Base-by-base conservation (phyloP, 2,888 invertebrate species). In the Brenthis hecate region DNA sequence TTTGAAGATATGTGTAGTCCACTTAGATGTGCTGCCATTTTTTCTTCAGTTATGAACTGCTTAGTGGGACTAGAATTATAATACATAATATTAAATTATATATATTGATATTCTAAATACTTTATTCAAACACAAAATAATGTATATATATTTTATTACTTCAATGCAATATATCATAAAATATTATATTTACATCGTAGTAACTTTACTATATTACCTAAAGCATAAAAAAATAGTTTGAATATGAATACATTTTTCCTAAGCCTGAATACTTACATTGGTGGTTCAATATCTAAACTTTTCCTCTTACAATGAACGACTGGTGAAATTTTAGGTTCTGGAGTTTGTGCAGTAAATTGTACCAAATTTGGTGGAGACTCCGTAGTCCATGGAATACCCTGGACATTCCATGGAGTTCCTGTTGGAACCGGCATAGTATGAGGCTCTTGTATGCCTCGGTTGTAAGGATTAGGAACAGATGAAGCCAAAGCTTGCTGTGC, bases 41-140 rank as follows among this genome's bases (percentile, higher is more conserved):
- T 96, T 80, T 97, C 97, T 83, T 97, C 97, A 0, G 96, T 96
- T 73, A 97, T 96, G 54, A 95, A 93, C 81, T 96, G 96, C 81
- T 97, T 97, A 8, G 93, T 81, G 57, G 95, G 94, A 19, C 94
- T 94, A 82, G 16, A 51, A 65, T 56, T 43, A 53, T 14, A 53
- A 43, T 19, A 6, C n/a, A 53, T 19, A 32, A 50, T 51, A 14
- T n/a, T 48, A 13, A 16, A 6, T 11, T 1, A n/a, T 19, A 48
- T 28, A 57, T 50, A 19, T 32, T 43, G 48, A 32, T 13, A 13
- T 50, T 58, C 16, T 43, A 55, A 28, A 54, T 65, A 56, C 23
- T 62, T 65, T 28, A 28, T 28, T 28, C 28, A 28, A 28, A 28
- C 28, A 28, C 4, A 28, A 28, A 28, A 28, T 28, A 28, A 28